These are phyloP conservation scores for Mesochorus sp. DNA, from an alignment of 2,888 invertebrate genomes.

Conservation along the genomic window DNA sequence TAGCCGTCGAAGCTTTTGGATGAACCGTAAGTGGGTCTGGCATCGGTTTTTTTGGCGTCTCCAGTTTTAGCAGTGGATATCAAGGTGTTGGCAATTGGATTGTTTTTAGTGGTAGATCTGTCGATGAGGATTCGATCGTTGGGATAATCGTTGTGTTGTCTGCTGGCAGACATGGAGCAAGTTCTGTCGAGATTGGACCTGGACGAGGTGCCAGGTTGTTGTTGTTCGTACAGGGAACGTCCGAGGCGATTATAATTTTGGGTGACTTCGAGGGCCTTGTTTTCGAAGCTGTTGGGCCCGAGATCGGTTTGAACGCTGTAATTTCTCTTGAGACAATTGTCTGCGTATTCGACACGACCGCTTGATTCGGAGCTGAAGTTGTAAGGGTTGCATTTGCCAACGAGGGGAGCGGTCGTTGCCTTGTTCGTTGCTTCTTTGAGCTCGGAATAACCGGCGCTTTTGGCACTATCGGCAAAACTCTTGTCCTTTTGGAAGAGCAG, in stretches of 20 bases:
- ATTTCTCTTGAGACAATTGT: conserved; percentile 65
- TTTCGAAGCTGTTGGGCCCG: conserved; percentile 68
- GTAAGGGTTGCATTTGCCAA: conserved; percentile 74
- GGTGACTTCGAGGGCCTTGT: conserved; percentile 64
- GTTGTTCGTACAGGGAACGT: conserved; percentile 45
- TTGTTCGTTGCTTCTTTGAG: conserved; percentile 69
- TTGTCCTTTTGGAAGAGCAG: conserved; percentile 78
- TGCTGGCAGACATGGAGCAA: conserved; percentile 70
- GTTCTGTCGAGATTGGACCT: conserved; percentile 70
- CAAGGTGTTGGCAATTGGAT: too few species aligned
- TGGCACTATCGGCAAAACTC: conserved; percentile 73
- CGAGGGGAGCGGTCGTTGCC: conserved; percentile 13
- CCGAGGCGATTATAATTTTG: conserved; percentile 52
- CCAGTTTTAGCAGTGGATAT: conserved; percentile 64
- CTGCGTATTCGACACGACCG: conserved; percentile 79
- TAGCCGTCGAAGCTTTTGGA: conserved; percentile 79
- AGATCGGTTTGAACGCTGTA: conserved; percentile 72
- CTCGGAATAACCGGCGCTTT: conserved; percentile 77
- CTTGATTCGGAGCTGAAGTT: conserved; percentile 79
- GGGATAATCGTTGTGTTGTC: conserved; percentile 65
- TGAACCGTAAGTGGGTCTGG: conserved; percentile 71
- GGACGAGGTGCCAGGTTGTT: conserved; percentile 64
- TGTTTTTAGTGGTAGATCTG: conserved; percentile 61
- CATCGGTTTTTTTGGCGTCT: conserved; percentile 80
- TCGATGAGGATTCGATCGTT: conserved; percentile 63